A percentile compares a stretch with the other conserved stretches of the same genome.
Conservation (phyloP, 2,888 invertebrate species). For the Eupithecia pulchellata region DNA sequence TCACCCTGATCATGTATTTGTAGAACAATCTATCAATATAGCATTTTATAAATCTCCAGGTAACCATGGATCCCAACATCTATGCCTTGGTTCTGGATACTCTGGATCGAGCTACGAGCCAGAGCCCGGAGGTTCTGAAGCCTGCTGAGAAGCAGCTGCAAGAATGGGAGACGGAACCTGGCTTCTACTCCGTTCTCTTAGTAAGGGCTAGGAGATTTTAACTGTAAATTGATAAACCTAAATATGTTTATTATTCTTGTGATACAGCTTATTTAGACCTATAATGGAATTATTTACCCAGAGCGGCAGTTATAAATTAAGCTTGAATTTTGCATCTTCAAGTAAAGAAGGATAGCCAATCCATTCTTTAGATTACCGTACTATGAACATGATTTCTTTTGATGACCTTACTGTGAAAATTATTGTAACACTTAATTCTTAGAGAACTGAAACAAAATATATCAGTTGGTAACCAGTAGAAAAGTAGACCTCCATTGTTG, state of each 20-base stretch:
- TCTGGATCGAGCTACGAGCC: constrained; percentile 93
- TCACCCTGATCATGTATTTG: not conserved
- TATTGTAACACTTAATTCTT: too few relatives aligned
- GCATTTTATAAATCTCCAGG: constrained; percentile 2
- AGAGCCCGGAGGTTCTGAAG: constrained; percentile 92
- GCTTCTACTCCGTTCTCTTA: constrained; percentile 94
- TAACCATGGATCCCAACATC: constrained; percentile 84
- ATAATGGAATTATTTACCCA: not conserved
- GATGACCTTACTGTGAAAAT: too few relatives aligned
- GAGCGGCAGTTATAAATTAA: not conserved
- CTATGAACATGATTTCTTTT: too few relatives aligned
- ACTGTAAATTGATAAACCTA: not conserved
- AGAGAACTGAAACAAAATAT: too few relatives aligned
- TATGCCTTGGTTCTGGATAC: constrained; percentile 89
- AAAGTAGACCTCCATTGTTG: not conserved
- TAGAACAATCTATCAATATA: not conserved
- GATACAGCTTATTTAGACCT: not conserved
- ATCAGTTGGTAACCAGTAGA: too few relatives aligned
- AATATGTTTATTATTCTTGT: not conserved
- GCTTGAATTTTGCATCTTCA: not conserved
- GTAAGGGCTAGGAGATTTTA: constrained; percentile 75
- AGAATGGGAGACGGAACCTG: constrained; percentile 95
- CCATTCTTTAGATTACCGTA: too few relatives aligned
- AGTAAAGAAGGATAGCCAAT: not conserved
- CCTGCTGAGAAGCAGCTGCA: constrained; percentile 94